Base-by-base conservation (phyloP, 2,113 vertebrate species). In the Archocentrus centrarchus region DNA sequence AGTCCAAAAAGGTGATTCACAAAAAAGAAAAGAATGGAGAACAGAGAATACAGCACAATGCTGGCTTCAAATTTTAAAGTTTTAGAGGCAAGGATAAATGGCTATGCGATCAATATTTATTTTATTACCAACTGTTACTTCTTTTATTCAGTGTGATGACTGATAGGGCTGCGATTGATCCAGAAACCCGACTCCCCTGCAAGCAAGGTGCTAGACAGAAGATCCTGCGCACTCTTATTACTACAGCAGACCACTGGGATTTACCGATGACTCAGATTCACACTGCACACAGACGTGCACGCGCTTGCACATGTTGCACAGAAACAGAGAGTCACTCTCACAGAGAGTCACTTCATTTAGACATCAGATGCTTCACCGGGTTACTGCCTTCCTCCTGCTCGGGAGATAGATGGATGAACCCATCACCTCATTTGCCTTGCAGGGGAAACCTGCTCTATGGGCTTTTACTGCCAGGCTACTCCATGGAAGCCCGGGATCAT, bases 261-360 rank as follows among this genome's bases (percentile, higher is more conserved):
- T 84, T 61, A 87, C 77, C 81, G 87, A 90, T 77, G 80, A 75
- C 79, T 81, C 79, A 50, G 14, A 75, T 41, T 68, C 79, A 60
- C 24, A 59, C 27, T 20, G 35, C 7, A 50, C 18, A 2, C 57
- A 13, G 22, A 18, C n/a, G 35, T 15, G 17, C 27, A 77, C 27
- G 59, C 41, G 10, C 27, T 62, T 47, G 57, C n/a, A 59, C 41
- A 53, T 5, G 32, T 50, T 66, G 75, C 59, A 44, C 14, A 76
- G 53, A 63, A 32, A 14, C 70, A 70, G 59, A 70, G 59, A 68
- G 3, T 39, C 37, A 10, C 6, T n/a, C 41, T 60, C 59, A 75
- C 35, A 57, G 24, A n/a, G 44, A 88, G 84, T 80, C 86, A 88
- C 88, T 93, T 92, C 81, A 93, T 93, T 91, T 90, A 81, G 87